Evolutionary conservation across 2,113 vertebrate species (phyloP).

Genomic region (Rutilus rutilus): DNA sequence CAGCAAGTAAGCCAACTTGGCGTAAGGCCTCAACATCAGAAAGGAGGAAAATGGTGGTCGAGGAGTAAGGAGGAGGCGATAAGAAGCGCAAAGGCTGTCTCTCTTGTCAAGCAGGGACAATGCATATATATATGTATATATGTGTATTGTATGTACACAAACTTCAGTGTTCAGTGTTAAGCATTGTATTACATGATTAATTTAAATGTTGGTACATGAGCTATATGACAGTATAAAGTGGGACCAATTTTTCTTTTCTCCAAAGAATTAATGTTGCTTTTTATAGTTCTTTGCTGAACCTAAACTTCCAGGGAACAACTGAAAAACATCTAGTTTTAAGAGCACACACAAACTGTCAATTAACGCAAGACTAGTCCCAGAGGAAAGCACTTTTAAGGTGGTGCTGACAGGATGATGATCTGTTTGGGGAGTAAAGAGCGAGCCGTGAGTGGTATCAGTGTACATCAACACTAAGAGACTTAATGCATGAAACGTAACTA

Average conservation of each 20-base stretch:
- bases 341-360: background rate
- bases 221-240: too few relatives aligned
- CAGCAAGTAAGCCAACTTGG: too few relatives aligned
- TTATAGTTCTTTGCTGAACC: background rate
- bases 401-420: background rate
- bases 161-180: too few relatives aligned
- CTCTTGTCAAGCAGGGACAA: too few relatives aligned
- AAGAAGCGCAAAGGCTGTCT: too few relatives aligned
- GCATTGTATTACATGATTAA: too few relatives aligned
- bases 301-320: background rate
- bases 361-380: background rate
- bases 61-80: too few relatives aligned
- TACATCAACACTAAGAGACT: background rate
- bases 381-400: background rate
- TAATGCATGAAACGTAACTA: constrained; percentile 37
- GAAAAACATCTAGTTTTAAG: background rate
- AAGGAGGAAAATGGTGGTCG: too few relatives aligned
- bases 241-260: background rate
- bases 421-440: background rate
- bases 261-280: background rate
- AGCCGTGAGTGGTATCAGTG: background rate
- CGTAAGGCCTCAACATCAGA: too few relatives aligned
- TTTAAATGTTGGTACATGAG: too few relatives aligned
- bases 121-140: too few relatives aligned
- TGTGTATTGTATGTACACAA: too few relatives aligned